Conservation (phyloP, 2,113 vertebrate genomes). For the Xenopus borealis region DNA sequence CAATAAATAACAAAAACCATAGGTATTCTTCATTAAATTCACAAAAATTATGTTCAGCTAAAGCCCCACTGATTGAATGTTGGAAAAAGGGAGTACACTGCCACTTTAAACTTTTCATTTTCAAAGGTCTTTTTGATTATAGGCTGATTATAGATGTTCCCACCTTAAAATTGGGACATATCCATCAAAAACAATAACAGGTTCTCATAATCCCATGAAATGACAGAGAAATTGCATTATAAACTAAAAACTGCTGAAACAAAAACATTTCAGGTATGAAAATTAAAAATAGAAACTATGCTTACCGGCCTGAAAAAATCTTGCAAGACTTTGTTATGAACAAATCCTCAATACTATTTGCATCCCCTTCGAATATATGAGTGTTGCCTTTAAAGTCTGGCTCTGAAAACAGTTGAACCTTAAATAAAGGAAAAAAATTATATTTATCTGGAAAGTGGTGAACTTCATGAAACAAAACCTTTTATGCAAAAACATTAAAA, state of each 20-base stretch:
- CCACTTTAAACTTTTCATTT: no score
- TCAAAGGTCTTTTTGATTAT: no score
- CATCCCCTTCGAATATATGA: constrained; percentile 72
- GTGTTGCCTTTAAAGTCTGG: constrained; percentile 76
- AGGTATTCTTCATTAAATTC: no score
- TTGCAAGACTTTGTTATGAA: constrained; percentile 82
- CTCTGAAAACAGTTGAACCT: constrained; percentile 90
- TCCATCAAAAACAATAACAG: no score
- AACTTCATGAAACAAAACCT: background rate
- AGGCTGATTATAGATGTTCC: no score
- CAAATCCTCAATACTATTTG: constrained; percentile 68
- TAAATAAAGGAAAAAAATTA: constrained; percentile 45
- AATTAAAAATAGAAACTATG: background rate
- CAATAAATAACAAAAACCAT: no score
- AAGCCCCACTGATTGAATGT: no score
- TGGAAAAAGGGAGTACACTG: no score
- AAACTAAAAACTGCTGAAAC: background rate
- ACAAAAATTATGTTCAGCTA: no score
- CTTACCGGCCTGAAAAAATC: constrained; percentile 85
- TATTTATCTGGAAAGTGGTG: background rate
- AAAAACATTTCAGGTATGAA: background rate
- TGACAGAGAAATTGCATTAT: background rate
- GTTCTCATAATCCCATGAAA: no score
- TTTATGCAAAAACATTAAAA: no score
- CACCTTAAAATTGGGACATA: no score